These are phyloP conservation scores for Lepisosteus osseus DNA, from an alignment of 2,113 vertebrate genomes.

Conservation along the genomic window DNA sequence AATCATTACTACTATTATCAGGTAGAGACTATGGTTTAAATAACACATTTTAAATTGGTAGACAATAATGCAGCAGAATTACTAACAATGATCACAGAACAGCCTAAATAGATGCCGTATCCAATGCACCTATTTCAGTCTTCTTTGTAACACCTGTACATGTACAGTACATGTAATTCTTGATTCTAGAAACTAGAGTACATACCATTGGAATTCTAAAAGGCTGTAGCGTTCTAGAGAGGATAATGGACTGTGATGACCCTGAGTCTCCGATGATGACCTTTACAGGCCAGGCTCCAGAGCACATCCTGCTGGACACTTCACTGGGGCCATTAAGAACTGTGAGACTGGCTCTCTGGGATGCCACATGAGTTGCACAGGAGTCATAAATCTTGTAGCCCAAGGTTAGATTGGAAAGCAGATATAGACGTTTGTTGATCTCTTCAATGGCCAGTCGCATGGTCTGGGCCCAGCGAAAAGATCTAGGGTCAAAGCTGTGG, in stretches of 20 bases:
- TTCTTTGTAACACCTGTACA: no score
- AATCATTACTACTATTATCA: no score
- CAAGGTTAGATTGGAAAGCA: conserved; percentile 21
- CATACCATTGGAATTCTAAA: conserved; percentile 27
- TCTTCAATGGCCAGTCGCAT: conserved; percentile 27
- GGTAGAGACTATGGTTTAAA: no score
- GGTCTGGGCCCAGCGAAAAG: conserved; percentile 22
- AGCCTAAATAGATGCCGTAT: no score
- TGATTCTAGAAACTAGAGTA: not conserved
- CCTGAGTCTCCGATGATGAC: conserved; percentile 24
- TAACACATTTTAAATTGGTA: no score
- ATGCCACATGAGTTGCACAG: conserved; percentile 10
- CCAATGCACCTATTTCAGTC: no score
- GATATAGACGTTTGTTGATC: conserved; percentile 14
- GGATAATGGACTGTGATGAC: conserved; percentile 21
- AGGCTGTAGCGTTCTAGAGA: conserved; percentile 17
- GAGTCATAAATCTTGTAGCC: conserved; percentile 30
- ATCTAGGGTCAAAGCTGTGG: conserved; percentile 20
- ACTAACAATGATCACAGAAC: no score
- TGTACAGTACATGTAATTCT: no score
- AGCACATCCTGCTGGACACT: not conserved
- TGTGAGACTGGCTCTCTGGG: conserved; percentile 9
- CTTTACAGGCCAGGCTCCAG: not conserved
- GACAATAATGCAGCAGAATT: no score
- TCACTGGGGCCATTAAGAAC: conserved; percentile 14